Evolutionary conservation across 2,113 vertebrate genomes (phyloP).

Genomic region (Neomonachus schauinslandi): DNA sequence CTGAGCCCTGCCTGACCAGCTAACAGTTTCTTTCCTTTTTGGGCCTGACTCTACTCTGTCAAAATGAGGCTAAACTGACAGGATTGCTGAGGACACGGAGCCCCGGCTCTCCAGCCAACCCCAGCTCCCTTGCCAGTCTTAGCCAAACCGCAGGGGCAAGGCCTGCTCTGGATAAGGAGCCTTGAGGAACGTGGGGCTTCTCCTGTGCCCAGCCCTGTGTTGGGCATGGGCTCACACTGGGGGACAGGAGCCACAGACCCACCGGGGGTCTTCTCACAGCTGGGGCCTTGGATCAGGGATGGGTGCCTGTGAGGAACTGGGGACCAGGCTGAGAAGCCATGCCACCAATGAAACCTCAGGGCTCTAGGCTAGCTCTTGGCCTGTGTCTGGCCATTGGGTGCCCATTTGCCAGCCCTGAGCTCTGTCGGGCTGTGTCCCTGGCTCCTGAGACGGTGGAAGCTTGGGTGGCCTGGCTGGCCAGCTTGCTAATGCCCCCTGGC

Average conservation of each 20-base stretch:
- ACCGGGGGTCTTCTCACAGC: background rate
- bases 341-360: background rate
- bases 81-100: background rate
- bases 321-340: background rate
- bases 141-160: background rate
- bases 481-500: background rate
- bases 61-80: background rate
- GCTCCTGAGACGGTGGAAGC: background rate
- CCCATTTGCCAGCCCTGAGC: background rate
- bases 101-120: background rate
- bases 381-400: background rate
- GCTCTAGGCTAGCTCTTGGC: background rate
- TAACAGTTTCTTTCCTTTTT: conserved; percentile 18
- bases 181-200: background rate
- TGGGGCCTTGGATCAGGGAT: background rate
- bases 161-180: background rate
- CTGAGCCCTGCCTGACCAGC: background rate
- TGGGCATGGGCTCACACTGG: background rate
- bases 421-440: background rate
- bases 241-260: background rate
- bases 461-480: background rate
- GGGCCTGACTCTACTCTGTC: background rate
- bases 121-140: background rate
- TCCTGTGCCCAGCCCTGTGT: background rate
- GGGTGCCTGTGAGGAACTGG: background rate